Evolutionary conservation across 2,888 invertebrate species (phyloP).

Genomic region (Corythucha ciliata): DNA sequence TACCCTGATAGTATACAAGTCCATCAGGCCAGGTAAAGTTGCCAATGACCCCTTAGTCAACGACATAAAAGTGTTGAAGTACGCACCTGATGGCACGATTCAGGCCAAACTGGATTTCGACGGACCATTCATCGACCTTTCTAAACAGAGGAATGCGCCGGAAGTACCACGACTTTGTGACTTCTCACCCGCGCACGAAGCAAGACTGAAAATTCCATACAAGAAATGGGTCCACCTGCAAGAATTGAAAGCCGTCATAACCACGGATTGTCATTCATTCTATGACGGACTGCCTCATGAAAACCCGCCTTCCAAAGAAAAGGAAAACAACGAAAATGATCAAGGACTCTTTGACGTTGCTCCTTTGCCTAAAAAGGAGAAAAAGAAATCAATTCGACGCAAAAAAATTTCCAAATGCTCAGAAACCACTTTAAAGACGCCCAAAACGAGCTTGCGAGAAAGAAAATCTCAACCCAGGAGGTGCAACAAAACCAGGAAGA

Average conservation of each 20-base stretch:
- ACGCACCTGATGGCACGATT: not conserved
- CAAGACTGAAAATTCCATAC: not conserved
- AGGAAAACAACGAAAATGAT: not conserved
- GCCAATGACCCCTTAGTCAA: not conserved
- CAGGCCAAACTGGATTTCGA: not conserved
- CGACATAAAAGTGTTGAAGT: not conserved
- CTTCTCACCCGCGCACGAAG: not conserved
- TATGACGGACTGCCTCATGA: slow-evolving; percentile 2
- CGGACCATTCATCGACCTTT: not conserved
- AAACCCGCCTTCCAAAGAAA: not conserved
- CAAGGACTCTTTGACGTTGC: not conserved
- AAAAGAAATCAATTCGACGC: not conserved
- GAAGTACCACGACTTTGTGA: not conserved
- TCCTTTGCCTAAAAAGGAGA: not conserved
- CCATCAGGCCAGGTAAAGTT: not conserved
- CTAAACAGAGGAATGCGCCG: not conserved
- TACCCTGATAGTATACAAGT: not conserved
- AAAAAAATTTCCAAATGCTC: too few relatives aligned
- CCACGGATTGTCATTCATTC: not conserved
- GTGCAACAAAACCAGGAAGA: too few relatives aligned
- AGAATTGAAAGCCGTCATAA: not conserved
- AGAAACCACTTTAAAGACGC: too few relatives aligned
- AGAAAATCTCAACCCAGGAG: too few relatives aligned
- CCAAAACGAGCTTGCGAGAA: too few relatives aligned
- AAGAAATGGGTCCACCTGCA: slow-evolving; percentile 3